Evolutionary conservation across 2,113 vertebrate genomes (phyloP).

Genomic region (human (Homo sapiens)): DNA sequence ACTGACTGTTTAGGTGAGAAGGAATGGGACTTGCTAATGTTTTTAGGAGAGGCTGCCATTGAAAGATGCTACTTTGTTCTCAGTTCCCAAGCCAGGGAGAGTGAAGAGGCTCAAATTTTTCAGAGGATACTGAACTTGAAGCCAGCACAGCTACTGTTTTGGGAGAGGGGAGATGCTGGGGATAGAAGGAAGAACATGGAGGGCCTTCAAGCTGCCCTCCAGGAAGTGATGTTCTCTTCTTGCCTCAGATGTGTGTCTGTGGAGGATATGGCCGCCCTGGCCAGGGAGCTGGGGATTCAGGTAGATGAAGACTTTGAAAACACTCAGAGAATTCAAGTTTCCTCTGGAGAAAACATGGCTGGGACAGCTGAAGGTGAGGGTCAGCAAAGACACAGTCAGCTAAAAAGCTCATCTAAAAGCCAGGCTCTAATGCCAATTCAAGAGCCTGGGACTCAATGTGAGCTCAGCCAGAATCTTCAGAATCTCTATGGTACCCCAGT

Average conservation of each 20-base stretch:
- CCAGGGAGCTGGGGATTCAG: slow-evolving; percentile 70
- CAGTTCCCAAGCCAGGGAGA: slow-evolving; percentile 42
- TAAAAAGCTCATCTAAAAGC: background rate
- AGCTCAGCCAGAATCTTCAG: background rate
- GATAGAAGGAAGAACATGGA: slow-evolving; percentile 44
- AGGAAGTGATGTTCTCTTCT: slow-evolving; percentile 50
- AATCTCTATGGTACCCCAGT: background rate
- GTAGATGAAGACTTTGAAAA: slow-evolving; percentile 65
- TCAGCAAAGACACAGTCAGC: background rate
- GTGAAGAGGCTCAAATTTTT: slow-evolving; percentile 49
- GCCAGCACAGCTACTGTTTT: slow-evolving; percentile 73
- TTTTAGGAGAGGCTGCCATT: slow-evolving; percentile 65
- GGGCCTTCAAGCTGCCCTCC: slow-evolving; percentile 53
- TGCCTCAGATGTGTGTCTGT: slow-evolving; percentile 53
- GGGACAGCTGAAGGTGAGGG: background rate
- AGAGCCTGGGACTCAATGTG: background rate
- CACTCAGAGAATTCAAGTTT: background rate
- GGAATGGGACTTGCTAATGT: slow-evolving; percentile 81
- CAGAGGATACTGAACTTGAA: slow-evolving; percentile 64
- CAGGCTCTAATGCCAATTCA: background rate
- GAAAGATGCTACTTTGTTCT: slow-evolving; percentile 72
- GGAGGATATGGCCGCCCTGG: slow-evolving; percentile 69
- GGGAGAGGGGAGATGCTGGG: slow-evolving; percentile 53
- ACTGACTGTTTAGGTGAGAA: slow-evolving; percentile 78
- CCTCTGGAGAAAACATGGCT: background rate